Evolutionary conservation across 2,113 vertebrate genomes (phyloP).

Genomic region (Arvicanthis niloticus): DNA sequence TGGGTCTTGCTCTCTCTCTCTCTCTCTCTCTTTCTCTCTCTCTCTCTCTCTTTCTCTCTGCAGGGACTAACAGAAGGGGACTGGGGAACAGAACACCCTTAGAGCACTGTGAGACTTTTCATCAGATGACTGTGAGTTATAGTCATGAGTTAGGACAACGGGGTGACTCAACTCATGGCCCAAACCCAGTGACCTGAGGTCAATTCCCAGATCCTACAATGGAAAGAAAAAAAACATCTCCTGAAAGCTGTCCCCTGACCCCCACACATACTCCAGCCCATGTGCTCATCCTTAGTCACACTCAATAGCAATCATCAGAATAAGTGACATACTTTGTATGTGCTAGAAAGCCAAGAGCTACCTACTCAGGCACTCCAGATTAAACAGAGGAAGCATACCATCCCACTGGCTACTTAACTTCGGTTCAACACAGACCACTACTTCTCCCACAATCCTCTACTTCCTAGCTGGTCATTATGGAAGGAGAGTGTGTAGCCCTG

Average conservation of each 20-base stretch:
- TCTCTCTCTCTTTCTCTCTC: too few species aligned
- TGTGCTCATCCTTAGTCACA: not conserved
- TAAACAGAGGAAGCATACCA: not conserved
- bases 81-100: accelerated
- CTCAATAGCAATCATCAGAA: not conserved
- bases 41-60: not conserved
- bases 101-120: not conserved
- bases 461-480: not conserved
- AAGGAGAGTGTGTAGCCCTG: not conserved
- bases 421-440: not conserved
- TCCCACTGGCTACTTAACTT: not conserved
- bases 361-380: not conserved
- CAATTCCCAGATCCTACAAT: not conserved
- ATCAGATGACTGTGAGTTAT: not conserved
- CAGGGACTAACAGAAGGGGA: not conserved
- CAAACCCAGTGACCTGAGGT: not conserved
- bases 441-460: not conserved
- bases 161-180: not conserved
- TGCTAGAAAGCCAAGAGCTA: not conserved
- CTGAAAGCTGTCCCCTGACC: not conserved
- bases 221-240: not conserved
- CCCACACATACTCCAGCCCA: not conserved
- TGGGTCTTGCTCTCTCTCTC: too few species aligned
- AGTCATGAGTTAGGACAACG: not conserved
- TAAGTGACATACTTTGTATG: not conserved